phyloP scores from a whole-genome alignment of 2,113 vertebrate genomes.

The Pardalotus punctatus region DNA sequence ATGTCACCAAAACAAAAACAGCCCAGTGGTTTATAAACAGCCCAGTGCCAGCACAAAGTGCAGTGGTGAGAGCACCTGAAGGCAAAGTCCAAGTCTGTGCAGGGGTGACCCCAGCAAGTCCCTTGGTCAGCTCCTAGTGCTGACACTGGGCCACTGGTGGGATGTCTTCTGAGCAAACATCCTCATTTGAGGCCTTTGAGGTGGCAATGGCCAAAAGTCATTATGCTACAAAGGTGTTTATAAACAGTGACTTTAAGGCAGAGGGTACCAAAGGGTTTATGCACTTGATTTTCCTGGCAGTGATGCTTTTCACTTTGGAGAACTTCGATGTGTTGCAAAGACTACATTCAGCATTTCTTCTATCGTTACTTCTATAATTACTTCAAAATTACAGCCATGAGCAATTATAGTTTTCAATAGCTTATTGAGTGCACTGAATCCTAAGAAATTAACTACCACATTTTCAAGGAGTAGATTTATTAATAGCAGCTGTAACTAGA shows the following conservation, averaged over 20 bases:
- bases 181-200: rapidly evolving
- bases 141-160: background rate
- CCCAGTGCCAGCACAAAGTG: background rate
- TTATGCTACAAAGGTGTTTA: rapidly evolving
- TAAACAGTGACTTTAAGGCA: background rate
- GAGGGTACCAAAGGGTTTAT: background rate
- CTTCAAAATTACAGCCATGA: conserved; percentile 12
- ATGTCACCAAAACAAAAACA: background rate
- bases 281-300: background rate
- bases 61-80: rapidly evolving
- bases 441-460: background rate
- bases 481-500: conserved; percentile 44
- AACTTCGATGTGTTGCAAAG: background rate
- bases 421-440: background rate
- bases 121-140: background rate
- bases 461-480: conserved; percentile 33
- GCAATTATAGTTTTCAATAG: conserved; percentile 7
- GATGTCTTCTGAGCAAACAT: background rate
- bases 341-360: background rate
- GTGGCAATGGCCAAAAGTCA: rapidly evolving
- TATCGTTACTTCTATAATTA: background rate
- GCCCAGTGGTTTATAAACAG: background rate
- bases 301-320: background rate
- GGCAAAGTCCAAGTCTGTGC: background rate
- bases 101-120: no score